Evolutionary conservation across 2,113 vertebrate species (phyloP).

Genomic region (Macrotus californicus): DNA sequence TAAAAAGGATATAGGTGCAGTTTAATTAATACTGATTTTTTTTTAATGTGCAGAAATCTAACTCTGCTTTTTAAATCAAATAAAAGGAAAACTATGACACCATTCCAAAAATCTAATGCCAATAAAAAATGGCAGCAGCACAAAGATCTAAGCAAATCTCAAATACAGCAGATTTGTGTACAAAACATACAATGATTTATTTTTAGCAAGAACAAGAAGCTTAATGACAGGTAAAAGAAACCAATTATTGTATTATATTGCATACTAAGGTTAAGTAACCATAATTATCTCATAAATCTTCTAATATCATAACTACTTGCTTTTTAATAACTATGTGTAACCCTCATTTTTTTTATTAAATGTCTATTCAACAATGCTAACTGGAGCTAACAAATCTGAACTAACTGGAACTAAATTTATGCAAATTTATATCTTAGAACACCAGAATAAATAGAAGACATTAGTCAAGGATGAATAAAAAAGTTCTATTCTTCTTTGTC

Average conservation of each 20-base stretch:
- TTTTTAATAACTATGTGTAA: conserved; percentile 45
- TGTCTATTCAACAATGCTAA: conserved; percentile 43
- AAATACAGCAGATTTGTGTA: conserved; percentile 7
- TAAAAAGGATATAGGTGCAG: neutral
- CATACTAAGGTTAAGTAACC: conserved; percentile 34
- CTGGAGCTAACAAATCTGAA: too few species aligned
- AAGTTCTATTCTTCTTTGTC: conserved; percentile 68
- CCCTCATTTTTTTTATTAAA: conserved; percentile 48
- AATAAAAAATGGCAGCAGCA: conserved; percentile 35
- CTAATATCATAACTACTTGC: conserved; percentile 35
- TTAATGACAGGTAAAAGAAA: conserved; percentile 46
- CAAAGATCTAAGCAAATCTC: conserved; percentile 44
- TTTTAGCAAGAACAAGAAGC: conserved; percentile 1
- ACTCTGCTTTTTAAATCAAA: conserved; percentile 56
- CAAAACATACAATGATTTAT: conserved; percentile 20
- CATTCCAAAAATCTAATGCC: conserved; percentile 35
- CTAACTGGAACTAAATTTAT: conserved; percentile 43
- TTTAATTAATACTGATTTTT: conserved; percentile 37
- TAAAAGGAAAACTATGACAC: neutral
- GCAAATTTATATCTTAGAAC: conserved; percentile 53
- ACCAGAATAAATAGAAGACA: neutral
- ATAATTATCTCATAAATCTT: conserved; percentile 21
- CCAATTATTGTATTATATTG: conserved; percentile 1
- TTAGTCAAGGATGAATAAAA: neutral
- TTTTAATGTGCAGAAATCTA: conserved; percentile 46